Percentiles rank a stretch among this genome's conserved stretches.
Conservation (phyloP, 2,113 vertebrate genomes). For the Saguinus imperator region DNA sequence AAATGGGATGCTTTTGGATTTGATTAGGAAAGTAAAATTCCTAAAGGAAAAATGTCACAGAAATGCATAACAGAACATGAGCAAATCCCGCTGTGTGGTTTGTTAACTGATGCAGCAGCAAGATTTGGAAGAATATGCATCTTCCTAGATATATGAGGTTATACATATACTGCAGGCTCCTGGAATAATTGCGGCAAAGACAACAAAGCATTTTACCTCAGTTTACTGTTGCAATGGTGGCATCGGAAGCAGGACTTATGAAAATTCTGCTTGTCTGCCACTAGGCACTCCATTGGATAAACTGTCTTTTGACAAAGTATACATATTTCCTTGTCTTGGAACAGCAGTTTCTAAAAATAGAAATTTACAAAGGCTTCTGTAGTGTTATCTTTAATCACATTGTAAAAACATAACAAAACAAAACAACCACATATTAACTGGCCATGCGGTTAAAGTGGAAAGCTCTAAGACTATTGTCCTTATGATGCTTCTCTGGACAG, state of each 20-base stretch:
- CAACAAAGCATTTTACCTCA: constrained; percentile 88
- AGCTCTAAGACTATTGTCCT: neutral
- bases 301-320: constrained; percentile 93
- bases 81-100: no score
- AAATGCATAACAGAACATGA: neutral
- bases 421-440: neutral
- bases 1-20: neutral
- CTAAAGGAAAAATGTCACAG: neutral
- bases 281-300: constrained; percentile 96
- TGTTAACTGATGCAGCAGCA: neutral
- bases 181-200: neutral
- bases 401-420: constrained; percentile 11
- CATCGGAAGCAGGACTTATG: constrained; percentile 99
- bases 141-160: neutral
- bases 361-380: constrained; percentile 54
- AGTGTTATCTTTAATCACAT: constrained; percentile 40
- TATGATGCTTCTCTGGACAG: neutral
- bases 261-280: constrained; percentile 96
- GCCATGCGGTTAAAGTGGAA: neutral
- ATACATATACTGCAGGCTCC: neutral
- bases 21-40: neutral
- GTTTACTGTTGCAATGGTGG: constrained; percentile 92
- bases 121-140: neutral
- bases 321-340: constrained; percentile 93
- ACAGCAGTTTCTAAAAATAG: constrained; percentile 87